Percentiles rank a stretch among this genome's conserved stretches.
Conservation (phyloP, 2,113 vertebrate species). For the Atherinomorus stipes region DNA sequence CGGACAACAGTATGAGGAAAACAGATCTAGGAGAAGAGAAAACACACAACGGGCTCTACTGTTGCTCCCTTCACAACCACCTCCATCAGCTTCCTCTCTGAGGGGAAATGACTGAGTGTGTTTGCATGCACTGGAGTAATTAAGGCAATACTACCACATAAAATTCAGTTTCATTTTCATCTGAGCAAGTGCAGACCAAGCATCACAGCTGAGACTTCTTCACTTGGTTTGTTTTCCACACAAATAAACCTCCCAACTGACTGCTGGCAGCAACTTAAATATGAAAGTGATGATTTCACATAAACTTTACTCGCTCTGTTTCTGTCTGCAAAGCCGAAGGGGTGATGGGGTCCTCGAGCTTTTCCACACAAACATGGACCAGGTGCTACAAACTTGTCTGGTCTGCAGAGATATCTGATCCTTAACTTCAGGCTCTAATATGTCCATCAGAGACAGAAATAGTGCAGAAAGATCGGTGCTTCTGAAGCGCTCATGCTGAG, state of each 20-base stretch:
- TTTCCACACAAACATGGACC: no score
- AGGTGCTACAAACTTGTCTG: no score
- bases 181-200: constrained; percentile 20
- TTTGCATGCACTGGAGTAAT: constrained; percentile 30
- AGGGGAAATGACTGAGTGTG: constrained; percentile 32
- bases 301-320: no score
- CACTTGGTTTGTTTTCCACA: no score
- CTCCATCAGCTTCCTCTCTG: constrained; percentile 35
- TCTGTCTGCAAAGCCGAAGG: no score
- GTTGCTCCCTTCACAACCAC: constrained; percentile 34
- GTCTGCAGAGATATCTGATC: no score
- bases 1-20: constrained; percentile 19
- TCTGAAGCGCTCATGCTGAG: not conserved
- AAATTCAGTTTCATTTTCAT: not conserved
- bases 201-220: not conserved
- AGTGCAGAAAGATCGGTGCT: no score
- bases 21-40: constrained; percentile 5
- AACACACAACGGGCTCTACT: constrained; percentile 35
- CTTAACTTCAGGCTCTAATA: not conserved
- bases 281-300: no score
- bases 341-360: no score
- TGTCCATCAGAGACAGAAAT: not conserved
- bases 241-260: no score
- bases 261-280: no score
- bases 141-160: constrained; percentile 1